Base-by-base conservation (phyloP, 2,113 vertebrate species). In the Tupaia tana region DNA sequence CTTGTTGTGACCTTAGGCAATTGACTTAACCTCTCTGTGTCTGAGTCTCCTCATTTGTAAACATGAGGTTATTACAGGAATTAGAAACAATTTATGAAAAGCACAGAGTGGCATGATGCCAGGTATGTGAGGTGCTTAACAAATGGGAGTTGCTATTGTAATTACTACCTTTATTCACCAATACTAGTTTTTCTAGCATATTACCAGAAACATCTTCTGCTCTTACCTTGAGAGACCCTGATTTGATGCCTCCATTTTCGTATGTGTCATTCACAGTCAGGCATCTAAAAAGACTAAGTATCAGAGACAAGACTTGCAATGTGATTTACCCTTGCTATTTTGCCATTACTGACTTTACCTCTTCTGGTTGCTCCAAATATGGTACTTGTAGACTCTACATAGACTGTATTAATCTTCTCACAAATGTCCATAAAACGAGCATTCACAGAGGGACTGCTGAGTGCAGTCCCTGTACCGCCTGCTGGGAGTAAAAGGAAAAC, bases 21-120 rank as follows among this genome's bases (percentile, higher is more conserved):
- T 83, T 93, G 92, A 63, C 70, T 86, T 94, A 86, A 71, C 88
- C 29, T 81, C 71, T 71, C 56, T 78, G 63, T 84, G 86, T 52
- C 67, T 25, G 27, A 86, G 19, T 29, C 31, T 78, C 90, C 83
- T 84, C 66, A 29, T 70, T 94, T 74, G 27, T 91, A 84, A 96
- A 88, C 82, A 83, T 4, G 12, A 19, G 24, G 11, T 56, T 79
- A 71, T 95, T 58, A 80, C 18, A 66, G 70, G 69, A 80, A 70
- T 77, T 61, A 83, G 69, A 90, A 79, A 61, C 59, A 71, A 93
- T 77, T 80, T 89, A 75, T 84, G 43, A 71, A 69, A 78, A 92
- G 25, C 14, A 89, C 22, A 71, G 58, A 1, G 0, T 54, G n/a
- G 20, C 9, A 54, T 18, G 16, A 52, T 25, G 82, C 64, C 29